phyloP scores from a whole-genome alignment of 2,113 vertebrate species.

The Alouatta palliata region DNA sequence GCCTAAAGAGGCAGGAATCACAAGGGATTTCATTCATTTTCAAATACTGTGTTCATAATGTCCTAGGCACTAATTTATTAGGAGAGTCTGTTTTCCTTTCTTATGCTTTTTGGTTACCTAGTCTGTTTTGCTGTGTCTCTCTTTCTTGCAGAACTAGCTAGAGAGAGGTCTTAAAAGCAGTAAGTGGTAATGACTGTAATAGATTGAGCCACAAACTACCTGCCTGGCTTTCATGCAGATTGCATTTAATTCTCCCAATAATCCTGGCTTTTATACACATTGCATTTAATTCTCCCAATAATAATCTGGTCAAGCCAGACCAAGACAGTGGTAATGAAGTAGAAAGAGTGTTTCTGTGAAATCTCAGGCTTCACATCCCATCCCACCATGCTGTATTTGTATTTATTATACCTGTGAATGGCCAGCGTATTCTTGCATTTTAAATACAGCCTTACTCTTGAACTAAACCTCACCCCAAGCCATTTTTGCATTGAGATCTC shows the following conservation, averaged over 20 bases:
- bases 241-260: no score
- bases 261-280: background rate
- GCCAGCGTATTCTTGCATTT: background rate
- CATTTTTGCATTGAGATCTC: background rate
- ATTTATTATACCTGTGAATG: background rate
- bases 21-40: background rate
- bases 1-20: background rate
- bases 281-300: background rate
- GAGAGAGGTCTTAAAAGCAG: no score
- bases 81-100: background rate
- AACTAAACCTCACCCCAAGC: background rate
- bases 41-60: background rate
- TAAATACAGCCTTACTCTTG: background rate
- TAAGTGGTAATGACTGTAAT: no score
- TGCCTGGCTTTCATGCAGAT: background rate
- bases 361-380: background rate
- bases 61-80: background rate
- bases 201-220: background rate
- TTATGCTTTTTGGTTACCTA: background rate
- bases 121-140: background rate
- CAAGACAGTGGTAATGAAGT: background rate
- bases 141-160: background rate
- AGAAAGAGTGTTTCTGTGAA: background rate
- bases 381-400: background rate
- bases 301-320: background rate